phyloP scores from a whole-genome alignment of 2,888 invertebrate genomes.

The Thysanoteuthis rhombus region DNA sequence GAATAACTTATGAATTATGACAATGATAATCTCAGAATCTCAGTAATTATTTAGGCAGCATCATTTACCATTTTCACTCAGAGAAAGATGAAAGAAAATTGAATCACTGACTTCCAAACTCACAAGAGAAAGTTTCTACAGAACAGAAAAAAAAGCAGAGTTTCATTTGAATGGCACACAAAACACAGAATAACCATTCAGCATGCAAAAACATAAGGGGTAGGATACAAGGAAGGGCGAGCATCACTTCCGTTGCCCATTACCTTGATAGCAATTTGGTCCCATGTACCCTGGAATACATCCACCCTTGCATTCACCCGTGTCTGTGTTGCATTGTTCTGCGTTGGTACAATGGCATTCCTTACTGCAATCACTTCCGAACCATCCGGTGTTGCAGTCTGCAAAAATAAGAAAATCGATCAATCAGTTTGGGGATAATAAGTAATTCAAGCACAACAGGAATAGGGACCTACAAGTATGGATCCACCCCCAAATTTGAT shows the following conservation, averaged over 20 bases:
- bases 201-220: not conserved
- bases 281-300: conserved; percentile 23
- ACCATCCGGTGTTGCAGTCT: conserved; percentile 24
- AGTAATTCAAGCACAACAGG: not conserved
- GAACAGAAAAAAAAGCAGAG: not conserved
- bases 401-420: not conserved
- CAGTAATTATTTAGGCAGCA: no score
- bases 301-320: conserved; percentile 17
- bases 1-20: no score
- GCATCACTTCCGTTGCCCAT: not conserved
- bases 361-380: conserved; percentile 13
- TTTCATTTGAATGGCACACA: not conserved
- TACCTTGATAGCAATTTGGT: conserved; percentile 20
- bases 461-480: not conserved
- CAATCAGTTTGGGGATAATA: not conserved
- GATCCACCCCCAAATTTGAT: no score
- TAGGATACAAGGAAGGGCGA: not conserved
- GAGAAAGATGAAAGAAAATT: not conserved
- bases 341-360: not conserved
- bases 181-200: not conserved
- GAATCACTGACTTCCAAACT: not conserved
- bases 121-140: not conserved
- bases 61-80: no score
- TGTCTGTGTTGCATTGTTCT: not conserved
- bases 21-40: no score